Evolutionary conservation across 2,797 vertebrate genomes (phyloP), one percentile per base, ranked within the genome.

Genomic region (Muscicapa comitata): DNA sequence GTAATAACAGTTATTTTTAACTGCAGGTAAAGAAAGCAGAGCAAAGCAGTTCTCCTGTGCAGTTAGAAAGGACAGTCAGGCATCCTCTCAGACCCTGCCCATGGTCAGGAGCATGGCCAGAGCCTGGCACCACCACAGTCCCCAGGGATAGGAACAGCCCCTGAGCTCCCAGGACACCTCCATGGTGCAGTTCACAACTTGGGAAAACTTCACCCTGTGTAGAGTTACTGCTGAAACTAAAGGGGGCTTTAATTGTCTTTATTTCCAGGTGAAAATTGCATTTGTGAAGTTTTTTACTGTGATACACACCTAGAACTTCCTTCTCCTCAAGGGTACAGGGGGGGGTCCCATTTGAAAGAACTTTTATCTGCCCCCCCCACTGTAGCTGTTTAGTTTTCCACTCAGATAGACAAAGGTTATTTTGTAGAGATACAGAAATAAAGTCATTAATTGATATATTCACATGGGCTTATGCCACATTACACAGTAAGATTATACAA

Each of bases 1-100:
- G 72, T 95, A 95, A 75, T 86, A 95, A 66, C 50, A 19, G 92
- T 78, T 94, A 88, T 88, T 97, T 96, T 97, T 95, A 95, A 96
- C 74, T 82, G 50, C 24, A 72, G 40, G 57, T 63, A 50, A 81
- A 82, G 90, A 79, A 82, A 72, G 45, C 55, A 79, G 38, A 95
- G 73, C 28, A 58, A 89, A 83, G 63, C 51, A 63, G 55, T 26
- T 89, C 65, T 58, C 19, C 66, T 71, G 16, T 38, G 84, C 15
- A 51, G 38, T 20, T 4, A 35, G 38, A 16, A 88, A 77, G 82
- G 92, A 25, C 71, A 68, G 33, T n/a, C 13, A 66, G 17, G 33
- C 13, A 53, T 24, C 76, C 37, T 29, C 33, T 51, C 40, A 70
- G 26, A 25, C 45, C n/a, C 62, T 3, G 8, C 29, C 7, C 0